Evolutionary conservation across 2,113 vertebrate genomes (phyloP).

Genomic region (Bagarius yarrelli): DNA sequence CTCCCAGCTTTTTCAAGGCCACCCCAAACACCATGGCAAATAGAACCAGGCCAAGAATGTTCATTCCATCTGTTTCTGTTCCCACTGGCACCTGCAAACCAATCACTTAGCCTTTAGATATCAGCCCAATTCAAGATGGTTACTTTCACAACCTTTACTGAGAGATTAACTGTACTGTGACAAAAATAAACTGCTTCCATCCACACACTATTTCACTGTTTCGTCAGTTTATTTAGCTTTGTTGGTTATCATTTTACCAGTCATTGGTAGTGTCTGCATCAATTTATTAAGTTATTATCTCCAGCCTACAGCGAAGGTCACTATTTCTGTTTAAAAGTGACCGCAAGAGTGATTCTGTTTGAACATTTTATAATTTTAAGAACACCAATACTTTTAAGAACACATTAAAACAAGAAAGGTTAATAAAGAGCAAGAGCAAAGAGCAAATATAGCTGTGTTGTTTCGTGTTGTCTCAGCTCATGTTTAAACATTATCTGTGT

Average conservation of each 20-base stretch:
- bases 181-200: background rate
- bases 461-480: background rate
- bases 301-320: background rate
- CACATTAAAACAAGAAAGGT: no score
- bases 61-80: conserved; percentile 89
- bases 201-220: background rate
- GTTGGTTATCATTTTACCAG: background rate
- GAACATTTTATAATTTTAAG: background rate
- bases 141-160: conserved; percentile 8
- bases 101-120: conserved; percentile 29
- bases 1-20: conserved; percentile 88
- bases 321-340: background rate
- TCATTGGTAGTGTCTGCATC: background rate
- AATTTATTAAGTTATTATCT: background rate
- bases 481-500: conserved; percentile 10
- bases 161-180: background rate
- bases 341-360: background rate
- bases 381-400: background rate
- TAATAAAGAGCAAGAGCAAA: background rate
- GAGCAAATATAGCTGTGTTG: background rate
- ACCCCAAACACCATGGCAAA: conserved; percentile 94
- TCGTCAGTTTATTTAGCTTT: background rate
- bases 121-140: background rate
- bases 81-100: conserved; percentile 80
- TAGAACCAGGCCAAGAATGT: conserved; percentile 92